These are phyloP conservation scores for Syrphus vitripennis DNA, from an alignment of 2,888 invertebrate genomes.

Conservation along the genomic window DNA sequence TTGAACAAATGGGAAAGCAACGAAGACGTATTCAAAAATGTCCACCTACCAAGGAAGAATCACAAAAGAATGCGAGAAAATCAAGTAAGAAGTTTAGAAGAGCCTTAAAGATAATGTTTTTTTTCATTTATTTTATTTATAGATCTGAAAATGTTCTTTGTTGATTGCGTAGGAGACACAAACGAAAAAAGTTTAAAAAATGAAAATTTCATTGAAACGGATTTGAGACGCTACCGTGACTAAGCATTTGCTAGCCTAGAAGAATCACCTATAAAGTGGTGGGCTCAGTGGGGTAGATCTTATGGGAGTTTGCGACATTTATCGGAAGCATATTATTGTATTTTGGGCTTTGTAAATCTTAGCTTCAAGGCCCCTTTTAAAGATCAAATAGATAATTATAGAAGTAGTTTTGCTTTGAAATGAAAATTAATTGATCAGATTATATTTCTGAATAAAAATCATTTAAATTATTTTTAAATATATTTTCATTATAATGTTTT, in stretches of 20 bases:
- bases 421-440: slow-evolving; percentile 78
- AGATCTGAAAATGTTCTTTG: slow-evolving; percentile 79
- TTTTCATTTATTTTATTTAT: slow-evolving; percentile 8
- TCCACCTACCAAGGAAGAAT: background rate
- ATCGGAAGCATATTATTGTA: slow-evolving; percentile 77
- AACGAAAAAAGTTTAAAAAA: slow-evolving; percentile 67
- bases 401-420: slow-evolving; percentile 77
- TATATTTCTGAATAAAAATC: slow-evolving; percentile 74
- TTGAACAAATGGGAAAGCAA: slow-evolving; percentile 39
- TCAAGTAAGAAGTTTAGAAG: slow-evolving; percentile 49
- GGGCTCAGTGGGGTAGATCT: slow-evolving; percentile 77
- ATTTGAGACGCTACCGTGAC: slow-evolving; percentile 77
- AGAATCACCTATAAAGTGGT: slow-evolving; percentile 80
- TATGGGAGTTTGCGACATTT: slow-evolving; percentile 77
- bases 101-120: no score
- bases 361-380: slow-evolving; percentile 76
- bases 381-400: slow-evolving; percentile 77
- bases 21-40: background rate
- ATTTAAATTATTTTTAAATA: no score
- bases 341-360: slow-evolving; percentile 79
- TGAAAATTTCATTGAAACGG: slow-evolving; percentile 74
- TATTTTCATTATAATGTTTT: no score
- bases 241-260: slow-evolving; percentile 78
- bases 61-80: slow-evolving; percentile 21
- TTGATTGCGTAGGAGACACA: slow-evolving; percentile 75